Conservation (phyloP, 2,113 vertebrate species). For the Lepidothrix coronata region DNA sequence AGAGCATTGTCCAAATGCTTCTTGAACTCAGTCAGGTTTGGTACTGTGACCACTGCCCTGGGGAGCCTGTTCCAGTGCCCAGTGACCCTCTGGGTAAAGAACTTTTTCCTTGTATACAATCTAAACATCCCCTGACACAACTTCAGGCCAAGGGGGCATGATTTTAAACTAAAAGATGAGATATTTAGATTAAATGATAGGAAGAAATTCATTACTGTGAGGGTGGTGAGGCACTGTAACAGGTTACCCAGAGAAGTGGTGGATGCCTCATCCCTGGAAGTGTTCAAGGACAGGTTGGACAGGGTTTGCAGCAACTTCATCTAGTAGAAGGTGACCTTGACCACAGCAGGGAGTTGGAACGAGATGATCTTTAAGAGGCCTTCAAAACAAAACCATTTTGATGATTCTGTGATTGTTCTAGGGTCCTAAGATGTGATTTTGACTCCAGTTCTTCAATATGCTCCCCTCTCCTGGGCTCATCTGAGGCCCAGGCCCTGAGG, state of each 20-base stretch:
- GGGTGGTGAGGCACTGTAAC: neutral
- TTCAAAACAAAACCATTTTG: neutral
- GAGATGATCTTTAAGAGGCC: neutral
- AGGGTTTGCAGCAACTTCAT: neutral
- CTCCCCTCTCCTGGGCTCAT: neutral
- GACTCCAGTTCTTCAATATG: neutral
- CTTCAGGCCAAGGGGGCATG: neutral
- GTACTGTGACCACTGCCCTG: neutral
- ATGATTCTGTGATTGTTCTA: neutral
- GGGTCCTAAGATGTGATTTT: neutral
- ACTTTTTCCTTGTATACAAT: neutral
- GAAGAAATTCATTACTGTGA: neutral
- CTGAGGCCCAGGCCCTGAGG: neutral
- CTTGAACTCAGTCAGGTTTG: neutral
- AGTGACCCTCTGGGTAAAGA: neutral
- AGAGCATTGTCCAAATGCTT: neutral
- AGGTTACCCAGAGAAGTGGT: neutral
- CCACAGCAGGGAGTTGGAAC: neutral
- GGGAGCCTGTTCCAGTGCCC: neutral
- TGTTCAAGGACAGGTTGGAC: neutral
- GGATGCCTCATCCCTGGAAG: neutral
- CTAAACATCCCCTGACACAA: neutral
- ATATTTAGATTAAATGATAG: neutral
- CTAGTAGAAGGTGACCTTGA: neutral
- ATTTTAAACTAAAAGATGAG: neutral